Evolutionary conservation across 2,888 invertebrate species (phyloP), one percentile per base, ranked within the genome.

Genomic region (Drosophila bunnanda): DNA sequence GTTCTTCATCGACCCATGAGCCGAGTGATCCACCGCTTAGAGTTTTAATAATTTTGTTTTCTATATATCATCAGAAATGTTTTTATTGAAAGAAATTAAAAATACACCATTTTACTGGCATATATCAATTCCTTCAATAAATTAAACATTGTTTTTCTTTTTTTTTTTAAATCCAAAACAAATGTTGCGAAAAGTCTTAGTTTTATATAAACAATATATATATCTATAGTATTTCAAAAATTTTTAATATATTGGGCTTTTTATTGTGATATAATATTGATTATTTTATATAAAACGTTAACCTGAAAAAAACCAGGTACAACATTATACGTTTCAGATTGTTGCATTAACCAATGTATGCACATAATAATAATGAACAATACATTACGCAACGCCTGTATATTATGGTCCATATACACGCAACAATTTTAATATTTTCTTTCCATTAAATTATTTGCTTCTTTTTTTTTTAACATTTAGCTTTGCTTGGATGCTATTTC

Each of bases 1-100:
- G 75, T 78, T 78, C 72, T 79, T 79, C 69, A 93, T 94, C 94
- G 93, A 93, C 91, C 93, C 93, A 92, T 93, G 71, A 76, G 70
- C 76, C 74, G 59, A 76, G 69, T 76, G 74, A 70, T 70, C 67
- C 74, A 69, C 73, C 69, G 73, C 73, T 69, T 74, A 69, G 64
- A 69, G 73, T 73, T 36, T 30, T 28, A 50, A 41, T 12, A 41
- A 41, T 20, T 20, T 20, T 20, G 6, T 41, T 41, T 10, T 5
- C 25, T 10, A 39, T 39, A 39, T 10, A 20, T 39, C 5, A 41
- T 41, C 41, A 41, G 1, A 41, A 41, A 12, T 41, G 17, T 20
- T 41, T 41, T 41, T 41, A 41, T 41, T 41, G 41, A 41, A 41
- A 41, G 41, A 41, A 41, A 41, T 41, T 41, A 41, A 41, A 41